Conservation (phyloP, 2,888 invertebrate genomes). For the Acrobasis consociella region DNA sequence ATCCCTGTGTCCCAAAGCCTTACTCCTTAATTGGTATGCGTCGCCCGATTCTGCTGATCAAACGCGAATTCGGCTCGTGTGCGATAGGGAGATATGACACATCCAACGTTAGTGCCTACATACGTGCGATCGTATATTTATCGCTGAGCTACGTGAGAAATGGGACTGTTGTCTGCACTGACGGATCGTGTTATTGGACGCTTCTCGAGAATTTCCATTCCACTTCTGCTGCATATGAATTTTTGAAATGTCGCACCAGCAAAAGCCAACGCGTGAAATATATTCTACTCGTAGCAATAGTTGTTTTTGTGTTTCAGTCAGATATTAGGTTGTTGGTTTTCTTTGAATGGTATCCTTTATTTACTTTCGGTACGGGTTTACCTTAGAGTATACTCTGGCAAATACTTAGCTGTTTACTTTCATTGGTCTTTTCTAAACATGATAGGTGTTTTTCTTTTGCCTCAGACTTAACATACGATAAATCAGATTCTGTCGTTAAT, state of each 20-base stretch:
- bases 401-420: no score
- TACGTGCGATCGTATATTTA: slow-evolving; percentile 18
- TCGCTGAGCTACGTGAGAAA: slow-evolving; percentile 14
- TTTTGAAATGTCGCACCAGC: neutral
- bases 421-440: no score
- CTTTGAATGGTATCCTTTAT: neutral
- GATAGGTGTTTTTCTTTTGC: no score
- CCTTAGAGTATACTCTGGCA: no score
- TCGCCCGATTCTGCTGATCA: slow-evolving; percentile 48
- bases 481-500: no score
- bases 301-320: neutral
- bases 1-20: slow-evolving; percentile 54
- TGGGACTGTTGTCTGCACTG: slow-evolving; percentile 19
- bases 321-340: neutral
- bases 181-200: slow-evolving; percentile 16
- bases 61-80: slow-evolving; percentile 47
- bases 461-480: no score
- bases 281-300: no score
- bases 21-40: slow-evolving; percentile 43
- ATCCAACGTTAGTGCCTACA: slow-evolving; percentile 1
- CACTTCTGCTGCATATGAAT: slow-evolving; percentile 12
- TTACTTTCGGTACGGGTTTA: no score
- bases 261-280: neutral
- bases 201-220: slow-evolving; percentile 15
- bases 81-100: slow-evolving; percentile 32